Conservation (phyloP, 2,113 vertebrate genomes). For the Podocnemis expansa region DNA sequence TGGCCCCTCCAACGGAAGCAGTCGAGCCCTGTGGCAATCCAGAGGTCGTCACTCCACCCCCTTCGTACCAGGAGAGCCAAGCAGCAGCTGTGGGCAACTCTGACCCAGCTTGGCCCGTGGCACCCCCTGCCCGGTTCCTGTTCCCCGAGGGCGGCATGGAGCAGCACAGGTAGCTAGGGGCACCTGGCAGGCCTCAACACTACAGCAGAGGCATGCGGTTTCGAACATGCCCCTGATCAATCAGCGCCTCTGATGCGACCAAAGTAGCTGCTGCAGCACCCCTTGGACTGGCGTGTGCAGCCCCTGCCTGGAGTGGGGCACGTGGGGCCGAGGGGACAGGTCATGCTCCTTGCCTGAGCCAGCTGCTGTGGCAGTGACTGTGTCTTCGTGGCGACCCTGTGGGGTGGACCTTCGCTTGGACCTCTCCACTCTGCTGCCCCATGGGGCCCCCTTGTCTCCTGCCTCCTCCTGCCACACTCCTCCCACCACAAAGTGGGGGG, state of each 20-base stretch:
- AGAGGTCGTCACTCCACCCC: conserved; percentile 51
- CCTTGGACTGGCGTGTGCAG: neutral
- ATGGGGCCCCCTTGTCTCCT: neutral
- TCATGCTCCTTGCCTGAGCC: too few species aligned
- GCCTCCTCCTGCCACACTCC: neutral
- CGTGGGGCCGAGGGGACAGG: neutral
- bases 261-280: too few species aligned
- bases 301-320: too few species aligned
- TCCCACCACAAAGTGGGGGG: neutral
- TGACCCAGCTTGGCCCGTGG: neutral
- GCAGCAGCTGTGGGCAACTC: neutral
- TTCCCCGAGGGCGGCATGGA: neutral
- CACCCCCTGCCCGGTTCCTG: neutral
- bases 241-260: too few species aligned
- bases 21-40: neutral
- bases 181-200: neutral
- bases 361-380: too few species aligned
- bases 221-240: too few species aligned
- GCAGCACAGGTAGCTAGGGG: neutral
- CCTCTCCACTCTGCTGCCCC: neutral
- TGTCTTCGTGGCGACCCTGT: too few species aligned
- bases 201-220: too few species aligned
- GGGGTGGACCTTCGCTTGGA: neutral
- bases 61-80: conserved; percentile 73
- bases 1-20: neutral